Evolutionary conservation across 2,797 vertebrate species (phyloP), one percentile per base, ranked within the genome.

Genomic region (Zenarchopterus dispar): DNA sequence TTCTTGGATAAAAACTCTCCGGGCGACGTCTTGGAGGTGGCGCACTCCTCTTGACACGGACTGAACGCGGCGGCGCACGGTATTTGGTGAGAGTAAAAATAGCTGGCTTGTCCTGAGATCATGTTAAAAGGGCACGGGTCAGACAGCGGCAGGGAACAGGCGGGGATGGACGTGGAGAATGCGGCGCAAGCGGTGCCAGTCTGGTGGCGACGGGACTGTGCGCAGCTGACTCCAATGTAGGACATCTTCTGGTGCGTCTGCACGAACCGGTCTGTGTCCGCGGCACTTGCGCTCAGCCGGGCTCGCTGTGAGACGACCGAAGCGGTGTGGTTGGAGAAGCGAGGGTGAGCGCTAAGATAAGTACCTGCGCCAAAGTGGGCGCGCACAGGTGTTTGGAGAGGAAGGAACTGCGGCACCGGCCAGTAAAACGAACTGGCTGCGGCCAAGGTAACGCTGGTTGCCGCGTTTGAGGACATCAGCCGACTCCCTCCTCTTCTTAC

Each of bases 381-480:
- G 60, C 86, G 88, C 67, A 80, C 77, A 0, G 90, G 85, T 0
- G 80, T 62, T 22, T 88, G 92, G 11, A 91, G 84, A 8, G 83
- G 78, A 26, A 91, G 67, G 41, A 92, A 89, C 55, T 92, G 87
- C 9, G 91, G 80, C 42, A 93, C 78, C 1, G 93, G 94, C 94
- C 93, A 94, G 80, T 93, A 94, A 65, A 93, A 88, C 0, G 93
- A 91, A n/a, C 91, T 82, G 0, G 92, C 68, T 8, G 82, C 64
- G 10, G 89, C 78, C 55, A 94, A 50, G 0, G 92, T 85, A 39
- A 93, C 65, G 1, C 92, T 84, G 1, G 90, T 53, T 7, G 90
- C 80, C 0, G 84, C 43, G 73, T 73, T 44, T 36, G 91, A 36
- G 28, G 81, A 78, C 55, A 89, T 24, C 16, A 91, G 77, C 3